Conservation (phyloP, 2,888 invertebrate species). For the Entomobrya multifasciata region DNA sequence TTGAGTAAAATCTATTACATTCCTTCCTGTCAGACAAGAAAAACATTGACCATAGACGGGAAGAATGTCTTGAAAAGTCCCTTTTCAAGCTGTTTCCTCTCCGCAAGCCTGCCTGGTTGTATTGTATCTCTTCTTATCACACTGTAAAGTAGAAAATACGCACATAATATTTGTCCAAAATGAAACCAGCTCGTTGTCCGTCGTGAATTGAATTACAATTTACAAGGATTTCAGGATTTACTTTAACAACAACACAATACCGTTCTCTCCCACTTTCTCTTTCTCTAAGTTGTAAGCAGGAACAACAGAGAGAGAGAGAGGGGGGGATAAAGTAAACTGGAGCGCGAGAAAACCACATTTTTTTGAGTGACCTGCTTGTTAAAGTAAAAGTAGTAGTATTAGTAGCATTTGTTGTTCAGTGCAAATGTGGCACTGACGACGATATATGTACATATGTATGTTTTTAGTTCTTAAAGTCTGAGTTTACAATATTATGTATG, state of each 20-base stretch:
- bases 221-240: slow-evolving; percentile 56
- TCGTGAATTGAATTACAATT: slow-evolving; percentile 66
- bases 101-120: background rate
- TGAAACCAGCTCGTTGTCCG: slow-evolving; percentile 26
- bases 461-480: too few species aligned
- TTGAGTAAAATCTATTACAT: background rate
- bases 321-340: background rate
- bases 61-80: background rate
- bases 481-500: too few species aligned
- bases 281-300: too few species aligned
- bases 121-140: background rate
- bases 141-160: slow-evolving; percentile 9
- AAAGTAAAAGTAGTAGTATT: too few species aligned
- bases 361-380: background rate
- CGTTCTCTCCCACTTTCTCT: background rate
- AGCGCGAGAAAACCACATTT: slow-evolving; percentile 40
- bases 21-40: background rate
- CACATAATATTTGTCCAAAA: slow-evolving; percentile 5
- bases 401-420: background rate
- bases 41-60: background rate
- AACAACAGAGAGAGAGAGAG: background rate
- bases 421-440: background rate
- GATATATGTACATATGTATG: too few species aligned
- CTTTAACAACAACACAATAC: slow-evolving; percentile 23
- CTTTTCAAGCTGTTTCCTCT: background rate